Base-by-base conservation (phyloP, 2,888 invertebrate genomes). In the Sericinus montela region DNA sequence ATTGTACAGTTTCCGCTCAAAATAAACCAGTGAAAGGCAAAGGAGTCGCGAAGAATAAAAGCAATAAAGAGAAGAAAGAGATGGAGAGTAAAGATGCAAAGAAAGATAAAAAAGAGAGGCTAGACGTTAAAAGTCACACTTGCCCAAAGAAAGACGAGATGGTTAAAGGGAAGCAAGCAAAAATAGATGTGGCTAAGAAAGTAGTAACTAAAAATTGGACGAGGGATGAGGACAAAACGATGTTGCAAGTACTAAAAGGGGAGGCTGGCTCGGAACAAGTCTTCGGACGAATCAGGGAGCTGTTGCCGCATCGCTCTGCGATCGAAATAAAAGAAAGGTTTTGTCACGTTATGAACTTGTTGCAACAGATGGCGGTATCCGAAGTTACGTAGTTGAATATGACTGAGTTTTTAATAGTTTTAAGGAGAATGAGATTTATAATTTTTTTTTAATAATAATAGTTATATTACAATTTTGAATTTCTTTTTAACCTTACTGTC, bases 161-260 rank as follows among this genome's bases (percentile, higher is more conserved):
- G 1, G 16, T n/a, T 13, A 50, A 45, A 41, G 23, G 36, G 2
- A 78, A 75, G 48, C 70, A 73, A 41, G 62, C 69, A 3, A 46
- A 39, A 23, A 15, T 23, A 23, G 57, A 62, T 15, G 14, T 30
- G 23, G 42, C 53, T 41, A 23, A 29, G 11, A 62, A 61, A 51
- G 55, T 55, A 16, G 70, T 71, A 30, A 53, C 51, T 0, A 83
- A 75, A 51, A 75, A 59, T 46, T 96, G 95, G 95, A 94, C 93
- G 0, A 89, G 95, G 46, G 94, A 95, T 45, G 96, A 96, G 67
- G 96, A 96, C 72, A 94, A 93, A 73, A 91, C 94, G 10, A 93
- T 96, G 77, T 77, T 96, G 30, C 92, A 94, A 74, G 93, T 93
- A 47, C 90, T 95, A 54, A 94, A 95, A 70, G 90, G 91, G 3